Conservation (phyloP, 1,140 invertebrate species). For the Drosophila mayri region DNA sequence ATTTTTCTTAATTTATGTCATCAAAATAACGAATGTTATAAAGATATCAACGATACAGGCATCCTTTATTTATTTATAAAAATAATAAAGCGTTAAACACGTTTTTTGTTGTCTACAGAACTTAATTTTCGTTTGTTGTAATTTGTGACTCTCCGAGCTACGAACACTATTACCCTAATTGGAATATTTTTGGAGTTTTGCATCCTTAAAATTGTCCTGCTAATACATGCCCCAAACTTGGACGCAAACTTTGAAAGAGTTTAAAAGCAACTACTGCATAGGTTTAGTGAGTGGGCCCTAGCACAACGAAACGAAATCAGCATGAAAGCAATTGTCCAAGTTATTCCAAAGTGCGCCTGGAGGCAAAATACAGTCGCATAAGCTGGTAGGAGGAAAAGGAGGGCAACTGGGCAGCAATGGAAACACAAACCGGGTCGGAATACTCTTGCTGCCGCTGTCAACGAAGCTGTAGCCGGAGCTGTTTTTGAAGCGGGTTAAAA, state of each 20-base stretch:
- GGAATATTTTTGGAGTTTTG: conserved; percentile 47
- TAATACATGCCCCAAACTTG: conserved; percentile 64
- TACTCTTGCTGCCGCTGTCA: conserved; percentile 42
- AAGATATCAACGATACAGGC: no score
- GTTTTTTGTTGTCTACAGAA: no score
- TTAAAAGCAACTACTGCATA: conserved; percentile 24
- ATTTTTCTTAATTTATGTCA: neutral
- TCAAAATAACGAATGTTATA: neutral
- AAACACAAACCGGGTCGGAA: conserved; percentile 10
- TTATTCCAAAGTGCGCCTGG: conserved; percentile 53
- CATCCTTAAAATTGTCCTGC: conserved; percentile 49
- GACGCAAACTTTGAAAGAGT: conserved; percentile 45
- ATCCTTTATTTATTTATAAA: neutral
- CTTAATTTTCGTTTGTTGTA: neutral
- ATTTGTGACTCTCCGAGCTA: conserved; percentile 12
- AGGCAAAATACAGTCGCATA: conserved; percentile 40
- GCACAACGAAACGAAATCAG: conserved; percentile 66
- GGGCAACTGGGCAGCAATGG: conserved; percentile 19
- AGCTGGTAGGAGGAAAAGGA: conserved; percentile 5
- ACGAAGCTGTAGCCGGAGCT: conserved; percentile 30
- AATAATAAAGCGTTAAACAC: neutral
- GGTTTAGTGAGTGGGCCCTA: conserved; percentile 19
- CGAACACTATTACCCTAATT: conserved; percentile 58
- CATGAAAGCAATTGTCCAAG: conserved; percentile 74
- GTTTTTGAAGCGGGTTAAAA: conserved; percentile 55